Base-by-base conservation (phyloP, 1,140 invertebrate genomes). In the Gonioctena quinquepunctata region DNA sequence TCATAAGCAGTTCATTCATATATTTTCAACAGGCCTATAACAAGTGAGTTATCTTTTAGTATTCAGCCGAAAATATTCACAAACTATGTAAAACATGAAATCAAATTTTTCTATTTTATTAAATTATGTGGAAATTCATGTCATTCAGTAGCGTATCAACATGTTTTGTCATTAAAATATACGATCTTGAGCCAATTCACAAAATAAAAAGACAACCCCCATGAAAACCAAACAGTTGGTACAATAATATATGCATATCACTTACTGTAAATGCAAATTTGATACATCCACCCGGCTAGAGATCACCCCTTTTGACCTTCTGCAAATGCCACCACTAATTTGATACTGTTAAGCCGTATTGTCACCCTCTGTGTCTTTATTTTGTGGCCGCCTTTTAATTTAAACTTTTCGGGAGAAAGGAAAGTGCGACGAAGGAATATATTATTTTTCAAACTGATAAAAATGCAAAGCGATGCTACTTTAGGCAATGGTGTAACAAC, bases 241-340 rank as follows among this genome's bases (percentile, higher is more conserved):
- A 27, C 33, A 21, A 19, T 52, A 76, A 76, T 76, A 61, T 76
- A 76, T 76, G 74, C 69, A 76, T 76, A 76, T 76, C 74, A 71
- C 64, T 76, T 76, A 76, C 74, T 76, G 74, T 76, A 76, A 76
- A 76, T 76, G 74, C 72, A 76, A 76, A 76, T 76, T 66, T 54
- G 66, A 60, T 56, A 68, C 74, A 66, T 63, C 70, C 63, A 62
- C 33, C 33, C 33, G 60, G 28, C 57, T 3, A 18, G 8, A 22
- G 48, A 22, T 60, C 66, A 42, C 52, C 66, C 66, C 33, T 59
- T 50, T 25, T 76, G 73, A 76, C 72, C 75, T 75, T 75, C 63
- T 60, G 57, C 61, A 76, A 76, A 76, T 76, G 75, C 73, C 72
- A 75, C 70, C 67, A 49, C 48, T 75, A 76, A 75, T 76, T 76